Evolutionary conservation across 1,140 invertebrate species (phyloP).

Genomic region (Oncopeltus fasciatus): DNA sequence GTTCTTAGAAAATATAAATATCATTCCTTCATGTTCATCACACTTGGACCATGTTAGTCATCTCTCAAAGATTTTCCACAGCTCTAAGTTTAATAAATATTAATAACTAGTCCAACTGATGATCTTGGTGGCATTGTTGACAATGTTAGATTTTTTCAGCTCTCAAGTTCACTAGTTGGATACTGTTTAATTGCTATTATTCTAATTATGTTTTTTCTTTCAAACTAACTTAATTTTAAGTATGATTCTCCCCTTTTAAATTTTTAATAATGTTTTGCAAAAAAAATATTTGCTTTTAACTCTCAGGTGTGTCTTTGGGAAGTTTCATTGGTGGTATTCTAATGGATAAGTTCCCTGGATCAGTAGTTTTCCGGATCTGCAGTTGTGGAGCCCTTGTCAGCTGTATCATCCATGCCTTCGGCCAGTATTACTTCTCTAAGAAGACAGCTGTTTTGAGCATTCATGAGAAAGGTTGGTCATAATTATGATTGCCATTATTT

Average conservation of each 20-base stretch:
- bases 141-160: neutral
- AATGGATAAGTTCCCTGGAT: slow-evolving; percentile 42
- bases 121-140: neutral
- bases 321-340: slow-evolving; percentile 57
- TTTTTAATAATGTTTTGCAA: neutral
- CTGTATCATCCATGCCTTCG: slow-evolving; percentile 42
- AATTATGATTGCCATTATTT: no score
- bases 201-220: neutral
- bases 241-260: no score
- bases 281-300: neutral
- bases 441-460: slow-evolving; percentile 29
- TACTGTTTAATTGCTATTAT: neutral
- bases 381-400: slow-evolving; percentile 47
- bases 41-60: no score
- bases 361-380: slow-evolving; percentile 51
- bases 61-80: no score
- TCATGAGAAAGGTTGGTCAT: slow-evolving; percentile 36
- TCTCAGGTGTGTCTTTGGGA: slow-evolving; percentile 52
- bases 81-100: no score
- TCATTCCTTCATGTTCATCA: no score
- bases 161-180: neutral
- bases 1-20: no score
- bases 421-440: slow-evolving; percentile 36
- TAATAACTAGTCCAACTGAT: no score
- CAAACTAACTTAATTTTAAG: no score